Base-by-base conservation (phyloP, 1,140 invertebrate genomes). In the Aplysia californica region DNA sequence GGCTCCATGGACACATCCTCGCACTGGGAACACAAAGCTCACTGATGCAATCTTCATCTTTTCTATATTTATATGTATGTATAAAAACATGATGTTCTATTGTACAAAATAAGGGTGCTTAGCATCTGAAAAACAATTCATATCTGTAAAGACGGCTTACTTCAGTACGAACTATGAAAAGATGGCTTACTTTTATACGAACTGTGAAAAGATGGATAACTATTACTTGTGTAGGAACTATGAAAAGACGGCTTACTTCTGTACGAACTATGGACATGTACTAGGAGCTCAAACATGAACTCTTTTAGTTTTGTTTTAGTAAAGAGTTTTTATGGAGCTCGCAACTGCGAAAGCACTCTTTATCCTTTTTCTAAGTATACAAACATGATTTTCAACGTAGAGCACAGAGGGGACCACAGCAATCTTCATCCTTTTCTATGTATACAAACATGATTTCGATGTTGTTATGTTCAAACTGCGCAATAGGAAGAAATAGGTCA, bases 1-100 rank as follows among this genome's bases (percentile, higher is more conserved):
- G 96, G 96, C 86, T 97, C 94, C 96, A 97, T 97, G 0, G 96
- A 97, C 33, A 95, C 94, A 58, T 96, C 96, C 55, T 92, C 92
- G 89, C 95, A 96, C 94, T 96, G 86, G 75, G 93, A 91, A 88
- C 82, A 79, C 85, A 83, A 77, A 83, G 58, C 76, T 72, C 59
- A 58, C 67, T n/a, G n/a, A n/a, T n/a, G n/a, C 39, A 18, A 36
- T 58, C 35, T 35, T 23, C 4, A 18, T 36, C 39, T 31, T 6
- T 31, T 29, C 33, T 35, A 35, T 10, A 18, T 35, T 26, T 29
- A 29, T 21, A 59, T 73, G 10, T 36, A 61, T n/a, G 26, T 18
- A 2, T 10, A 61, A 61, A n/a, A 2, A 59, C 35, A 1, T 2
- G 3, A 35, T 29, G 35, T 29, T 21, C 26, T n/a, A n/a, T n/a